phyloP scores from a whole-genome alignment of 92 coral and sea anemone species.

The Parazoanthus darwini region DNA sequence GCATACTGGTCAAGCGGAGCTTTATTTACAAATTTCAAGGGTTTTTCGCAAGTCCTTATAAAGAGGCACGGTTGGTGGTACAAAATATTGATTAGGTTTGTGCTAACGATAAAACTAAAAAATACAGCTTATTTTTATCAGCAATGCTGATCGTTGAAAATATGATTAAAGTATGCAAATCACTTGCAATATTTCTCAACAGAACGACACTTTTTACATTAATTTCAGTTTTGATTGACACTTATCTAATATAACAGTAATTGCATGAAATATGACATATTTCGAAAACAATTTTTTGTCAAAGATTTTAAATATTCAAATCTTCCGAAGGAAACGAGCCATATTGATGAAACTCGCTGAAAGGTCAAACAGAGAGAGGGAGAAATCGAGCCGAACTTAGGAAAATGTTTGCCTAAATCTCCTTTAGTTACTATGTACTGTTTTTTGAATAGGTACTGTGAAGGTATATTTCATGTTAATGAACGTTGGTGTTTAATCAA shows the following conservation, averaged over 20 bases:
- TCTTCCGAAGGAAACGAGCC: neutral
- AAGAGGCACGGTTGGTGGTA: constrained; percentile 9
- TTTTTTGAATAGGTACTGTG: neutral
- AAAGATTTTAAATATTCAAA: neutral
- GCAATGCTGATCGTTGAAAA: neutral
- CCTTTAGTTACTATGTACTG: neutral
- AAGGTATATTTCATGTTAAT: neutral
- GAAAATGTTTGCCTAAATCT: neutral
- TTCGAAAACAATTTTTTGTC: neutral
- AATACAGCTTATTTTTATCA: neutral
- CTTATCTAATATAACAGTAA: neutral
- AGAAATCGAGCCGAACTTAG: neutral
- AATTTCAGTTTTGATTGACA: neutral
- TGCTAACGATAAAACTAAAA: neutral
- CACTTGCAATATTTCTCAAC: neutral
- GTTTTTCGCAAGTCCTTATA: neutral
- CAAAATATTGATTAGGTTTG: neutral
- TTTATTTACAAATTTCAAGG: constrained; percentile 4
- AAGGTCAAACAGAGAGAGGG: neutral
- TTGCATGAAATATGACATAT: neutral
- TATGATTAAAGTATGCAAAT: constrained; percentile 8
- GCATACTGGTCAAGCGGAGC: neutral
- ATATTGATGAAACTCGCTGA: no score
- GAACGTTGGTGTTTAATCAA: neutral
- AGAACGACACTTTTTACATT: neutral